Conservation (phyloP, 1,140 invertebrate genomes). For the Rhagoletis zephyria region DNA sequence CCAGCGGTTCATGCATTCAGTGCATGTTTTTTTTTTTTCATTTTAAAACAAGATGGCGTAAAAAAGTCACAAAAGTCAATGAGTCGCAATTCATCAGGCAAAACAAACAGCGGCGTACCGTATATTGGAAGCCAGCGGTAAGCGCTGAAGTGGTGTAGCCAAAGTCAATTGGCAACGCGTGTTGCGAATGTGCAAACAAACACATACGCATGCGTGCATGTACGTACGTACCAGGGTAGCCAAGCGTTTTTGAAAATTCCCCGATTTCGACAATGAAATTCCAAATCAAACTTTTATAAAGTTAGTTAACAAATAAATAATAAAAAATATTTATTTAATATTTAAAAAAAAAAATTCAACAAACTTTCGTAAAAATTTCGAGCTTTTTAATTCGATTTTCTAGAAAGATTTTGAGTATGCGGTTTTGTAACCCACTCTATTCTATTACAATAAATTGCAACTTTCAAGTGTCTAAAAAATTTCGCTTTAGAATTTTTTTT, state of each 20-base stretch:
- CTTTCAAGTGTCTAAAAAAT: too few species aligned
- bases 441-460: too few species aligned
- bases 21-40: not conserved
- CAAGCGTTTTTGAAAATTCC: too few species aligned
- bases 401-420: too few species aligned
- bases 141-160: not conserved
- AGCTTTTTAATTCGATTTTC: too few species aligned
- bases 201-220: not conserved
- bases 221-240: not conserved
- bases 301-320: not conserved
- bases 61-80: conserved; percentile 54
- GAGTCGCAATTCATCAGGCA: conserved; percentile 52
- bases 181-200: not conserved
- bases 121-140: not conserved
- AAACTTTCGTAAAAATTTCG: too few species aligned
- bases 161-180: not conserved
- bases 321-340: too few species aligned
- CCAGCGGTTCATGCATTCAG: not conserved
- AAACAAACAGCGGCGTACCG: not conserved
- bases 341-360: too few species aligned
- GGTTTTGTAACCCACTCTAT: too few species aligned
- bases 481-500: too few species aligned
- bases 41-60: conserved; percentile 9
- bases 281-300: too few species aligned
- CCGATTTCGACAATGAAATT: too few species aligned